phyloP scores from a whole-genome alignment of 2,113 vertebrate genomes.

The Eudyptes chrysolophus region DNA sequence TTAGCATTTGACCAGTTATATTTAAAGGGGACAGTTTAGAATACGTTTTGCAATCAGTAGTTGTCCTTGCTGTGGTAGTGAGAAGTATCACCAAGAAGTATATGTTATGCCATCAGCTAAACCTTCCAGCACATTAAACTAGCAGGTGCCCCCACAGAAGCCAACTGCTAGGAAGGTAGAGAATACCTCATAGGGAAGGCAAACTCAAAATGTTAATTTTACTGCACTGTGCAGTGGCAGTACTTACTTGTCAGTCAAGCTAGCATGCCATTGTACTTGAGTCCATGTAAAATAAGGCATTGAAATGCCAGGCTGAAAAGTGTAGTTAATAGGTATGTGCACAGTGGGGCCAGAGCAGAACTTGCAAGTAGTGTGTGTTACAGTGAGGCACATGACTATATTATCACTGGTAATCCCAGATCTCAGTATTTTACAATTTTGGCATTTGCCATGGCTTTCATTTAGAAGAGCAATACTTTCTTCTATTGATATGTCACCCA shows the following conservation, averaged over 20 bases:
- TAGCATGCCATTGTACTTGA: not conserved
- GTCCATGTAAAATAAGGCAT: not conserved
- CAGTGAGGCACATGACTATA: rapidly evolving
- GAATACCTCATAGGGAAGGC: not conserved
- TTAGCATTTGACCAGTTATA: not conserved
- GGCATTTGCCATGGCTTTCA: not conserved
- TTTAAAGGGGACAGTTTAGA: not conserved
- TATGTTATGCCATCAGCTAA: not conserved
- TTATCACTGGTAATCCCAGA: not conserved
- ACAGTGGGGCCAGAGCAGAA: not conserved
- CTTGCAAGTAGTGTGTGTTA: not conserved
- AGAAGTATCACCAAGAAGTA: not conserved
- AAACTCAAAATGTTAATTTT: not conserved
- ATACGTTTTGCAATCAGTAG: not conserved
- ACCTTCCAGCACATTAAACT: not conserved
- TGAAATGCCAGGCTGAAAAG: not conserved
- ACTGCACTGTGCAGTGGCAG: not conserved
- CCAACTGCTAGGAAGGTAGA: not conserved
- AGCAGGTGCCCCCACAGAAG: not conserved
- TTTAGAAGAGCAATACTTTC: not conserved
- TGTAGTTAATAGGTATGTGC: not conserved
- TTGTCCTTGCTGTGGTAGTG: not conserved
- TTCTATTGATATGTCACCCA: not conserved
- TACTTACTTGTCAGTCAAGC: not conserved
- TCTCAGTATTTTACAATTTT: not conserved